Percentiles rank a stretch among this genome's conserved stretches.
Evolutionary conservation across 2,797 vertebrate genomes (phyloP).

Genomic region (Cirrhinus molitorella): DNA sequence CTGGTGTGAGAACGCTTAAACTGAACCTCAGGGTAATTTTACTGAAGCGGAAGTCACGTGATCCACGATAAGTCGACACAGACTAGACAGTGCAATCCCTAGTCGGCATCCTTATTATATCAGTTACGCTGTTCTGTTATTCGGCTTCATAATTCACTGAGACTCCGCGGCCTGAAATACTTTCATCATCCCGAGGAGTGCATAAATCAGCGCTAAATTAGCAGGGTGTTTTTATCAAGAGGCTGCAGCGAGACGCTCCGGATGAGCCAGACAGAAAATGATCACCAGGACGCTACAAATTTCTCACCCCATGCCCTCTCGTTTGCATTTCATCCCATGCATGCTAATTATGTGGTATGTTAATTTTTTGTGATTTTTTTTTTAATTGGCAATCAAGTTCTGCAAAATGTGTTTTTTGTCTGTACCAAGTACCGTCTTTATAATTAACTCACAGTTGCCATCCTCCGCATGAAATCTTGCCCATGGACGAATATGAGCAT

Average conservation of each 20-base stretch:
- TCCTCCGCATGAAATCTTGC: slow-evolving; percentile 48
- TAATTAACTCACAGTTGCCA: slow-evolving; percentile 59
- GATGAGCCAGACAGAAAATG: slow-evolving; percentile 53
- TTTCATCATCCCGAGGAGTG: slow-evolving; percentile 51
- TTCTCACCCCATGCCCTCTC: slow-evolving; percentile 61
- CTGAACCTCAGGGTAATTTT: background rate
- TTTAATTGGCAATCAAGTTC: slow-evolving; percentile 62
- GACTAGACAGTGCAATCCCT: slow-evolving; percentile 1
- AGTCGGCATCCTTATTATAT: background rate
- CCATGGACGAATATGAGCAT: slow-evolving; percentile 55
- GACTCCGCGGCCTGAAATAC: slow-evolving; percentile 24
- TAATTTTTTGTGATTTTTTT: slow-evolving; percentile 58
- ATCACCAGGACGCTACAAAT: slow-evolving; percentile 56
- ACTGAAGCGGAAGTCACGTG: background rate
- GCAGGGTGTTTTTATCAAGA: slow-evolving; percentile 56
- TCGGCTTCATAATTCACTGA: slow-evolving; percentile 23
- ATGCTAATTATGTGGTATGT: slow-evolving; percentile 58
- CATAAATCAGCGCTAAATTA: slow-evolving; percentile 62
- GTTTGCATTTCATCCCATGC: slow-evolving; percentile 60
- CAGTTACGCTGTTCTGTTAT: slow-evolving; percentile 4
- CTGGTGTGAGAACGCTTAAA: background rate
- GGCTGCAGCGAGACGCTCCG: slow-evolving; percentile 45
- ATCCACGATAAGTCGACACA: background rate
- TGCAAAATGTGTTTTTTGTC: slow-evolving; percentile 54
- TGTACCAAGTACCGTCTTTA: slow-evolving; percentile 56